Evolutionary conservation across 2,888 invertebrate genomes (phyloP).

Genomic region (Drosophila subsilvestris): DNA sequence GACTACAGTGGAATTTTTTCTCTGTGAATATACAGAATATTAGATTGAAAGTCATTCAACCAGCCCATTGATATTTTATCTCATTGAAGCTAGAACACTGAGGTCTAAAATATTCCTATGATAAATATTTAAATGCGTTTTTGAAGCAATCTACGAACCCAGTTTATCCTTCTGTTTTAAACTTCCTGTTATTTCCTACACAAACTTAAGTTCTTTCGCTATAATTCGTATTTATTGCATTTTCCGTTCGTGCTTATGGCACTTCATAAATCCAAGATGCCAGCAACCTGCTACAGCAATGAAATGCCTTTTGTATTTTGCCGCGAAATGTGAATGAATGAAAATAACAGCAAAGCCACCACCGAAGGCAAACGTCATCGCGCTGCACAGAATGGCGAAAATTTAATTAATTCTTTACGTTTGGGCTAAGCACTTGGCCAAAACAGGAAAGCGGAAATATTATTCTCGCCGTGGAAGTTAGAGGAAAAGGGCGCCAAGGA

Average conservation of each 20-base stretch:
- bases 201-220: conserved; percentile 11
- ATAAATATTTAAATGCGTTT: too few relatives aligned
- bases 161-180: too few relatives aligned
- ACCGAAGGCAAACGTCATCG: conserved; percentile 23
- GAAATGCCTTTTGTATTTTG: conserved; percentile 37
- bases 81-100: too few relatives aligned
- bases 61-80: too few relatives aligned
- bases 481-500: conserved; percentile 15
- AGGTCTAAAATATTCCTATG: too few relatives aligned
- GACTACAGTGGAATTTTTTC: background rate
- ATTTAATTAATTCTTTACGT: conserved; percentile 75
- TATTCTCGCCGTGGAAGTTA: conserved; percentile 30
- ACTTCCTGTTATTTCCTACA: conserved; percentile 13
- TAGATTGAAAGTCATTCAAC: too few relatives aligned
- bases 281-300: conserved; percentile 16
- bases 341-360: conserved; percentile 9
- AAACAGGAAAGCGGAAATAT: conserved; percentile 23
- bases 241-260: conserved; percentile 29
- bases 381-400: conserved; percentile 26
- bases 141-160: too few relatives aligned
- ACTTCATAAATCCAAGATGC: conserved; percentile 43
- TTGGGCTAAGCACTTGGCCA: conserved; percentile 61
- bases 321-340: conserved; percentile 21
- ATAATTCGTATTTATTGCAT: conserved; percentile 40
- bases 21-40: too few relatives aligned